phyloP scores from a whole-genome alignment of 2,797 vertebrate species.

The Dryobates pubescens region DNA sequence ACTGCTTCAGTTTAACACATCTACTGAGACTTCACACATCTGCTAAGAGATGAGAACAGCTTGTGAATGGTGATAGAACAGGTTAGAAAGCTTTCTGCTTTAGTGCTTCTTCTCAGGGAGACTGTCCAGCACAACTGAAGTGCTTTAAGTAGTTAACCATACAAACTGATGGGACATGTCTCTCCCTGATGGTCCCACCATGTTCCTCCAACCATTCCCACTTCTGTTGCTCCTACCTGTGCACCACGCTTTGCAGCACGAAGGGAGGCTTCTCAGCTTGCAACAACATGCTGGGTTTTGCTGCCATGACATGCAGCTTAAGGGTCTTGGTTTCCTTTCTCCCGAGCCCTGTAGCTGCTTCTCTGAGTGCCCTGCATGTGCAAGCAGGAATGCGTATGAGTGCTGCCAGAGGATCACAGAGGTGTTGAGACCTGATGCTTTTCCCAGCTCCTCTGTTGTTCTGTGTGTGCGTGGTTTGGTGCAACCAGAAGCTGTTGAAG shows the following conservation, averaged over 20 bases:
- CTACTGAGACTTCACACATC: neutral
- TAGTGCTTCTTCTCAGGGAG: neutral
- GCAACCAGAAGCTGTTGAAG: neutral
- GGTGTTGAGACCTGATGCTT: neutral
- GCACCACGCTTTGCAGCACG: accelerated
- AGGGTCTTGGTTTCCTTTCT: neutral
- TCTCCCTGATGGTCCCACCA: accelerated
- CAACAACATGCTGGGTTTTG: accelerated
- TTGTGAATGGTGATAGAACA: neutral
- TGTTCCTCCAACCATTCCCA: accelerated
- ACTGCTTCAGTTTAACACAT: neutral
- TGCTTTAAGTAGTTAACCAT: neutral
- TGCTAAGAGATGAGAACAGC: neutral
- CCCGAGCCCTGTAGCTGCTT: accelerated
- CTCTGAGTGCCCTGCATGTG: accelerated
- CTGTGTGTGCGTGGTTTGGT: neutral
- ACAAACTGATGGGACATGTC: neutral
- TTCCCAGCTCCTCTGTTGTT: neutral
- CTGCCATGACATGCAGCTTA: accelerated
- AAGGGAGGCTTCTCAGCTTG: neutral
- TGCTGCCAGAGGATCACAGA: neutral
- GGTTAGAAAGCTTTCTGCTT: neutral
- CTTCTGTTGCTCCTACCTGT: neutral
- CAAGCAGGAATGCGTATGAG: accelerated
- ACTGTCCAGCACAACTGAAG: neutral